phyloP scores from a whole-genome alignment of 2,113 vertebrate genomes.

The Sander vitreus region DNA sequence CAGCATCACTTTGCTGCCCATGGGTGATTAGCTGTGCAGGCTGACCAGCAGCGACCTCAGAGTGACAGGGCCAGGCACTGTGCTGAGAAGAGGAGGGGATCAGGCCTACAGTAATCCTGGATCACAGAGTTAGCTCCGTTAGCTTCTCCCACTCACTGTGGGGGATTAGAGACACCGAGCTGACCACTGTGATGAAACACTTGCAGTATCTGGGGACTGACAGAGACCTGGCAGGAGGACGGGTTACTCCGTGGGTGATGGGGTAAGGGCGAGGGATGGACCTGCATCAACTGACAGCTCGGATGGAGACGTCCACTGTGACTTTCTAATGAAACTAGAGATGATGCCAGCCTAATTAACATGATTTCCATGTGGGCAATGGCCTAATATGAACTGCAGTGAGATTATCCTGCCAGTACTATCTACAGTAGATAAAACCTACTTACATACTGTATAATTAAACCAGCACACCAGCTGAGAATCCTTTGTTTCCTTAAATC shows the following conservation, averaged over 20 bases:
- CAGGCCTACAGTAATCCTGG: conserved; percentile 74
- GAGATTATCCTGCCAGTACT: conserved; percentile 8
- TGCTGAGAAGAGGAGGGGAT: conserved; percentile 40
- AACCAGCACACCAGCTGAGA: background rate
- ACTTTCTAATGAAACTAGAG: conserved; percentile 6
- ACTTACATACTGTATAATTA: background rate
- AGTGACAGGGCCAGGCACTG: conserved; percentile 35
- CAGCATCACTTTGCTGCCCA: conserved; percentile 34
- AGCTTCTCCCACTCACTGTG: conserved; percentile 71
- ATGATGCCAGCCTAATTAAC: background rate
- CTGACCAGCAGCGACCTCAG: conserved; percentile 48
- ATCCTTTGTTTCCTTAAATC: no score
- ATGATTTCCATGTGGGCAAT: conserved; percentile 4
- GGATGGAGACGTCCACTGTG: conserved; percentile 12
- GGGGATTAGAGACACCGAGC: conserved; percentile 76
- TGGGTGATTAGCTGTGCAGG: conserved; percentile 52
- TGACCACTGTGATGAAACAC: conserved; percentile 72
- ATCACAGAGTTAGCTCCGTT: conserved; percentile 77
- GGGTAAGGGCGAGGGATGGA: background rate
- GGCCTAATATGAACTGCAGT: background rate
- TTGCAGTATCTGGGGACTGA: conserved; percentile 60
- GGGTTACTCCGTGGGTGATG: conserved; percentile 12
- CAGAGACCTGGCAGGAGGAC: conserved; percentile 48
- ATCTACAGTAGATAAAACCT: background rate
- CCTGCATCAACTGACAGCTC: conserved; percentile 24